Evolutionary conservation across 2,113 vertebrate species (phyloP), one percentile per base, ranked within the genome.

Genomic region (Chaetodon auriga): DNA sequence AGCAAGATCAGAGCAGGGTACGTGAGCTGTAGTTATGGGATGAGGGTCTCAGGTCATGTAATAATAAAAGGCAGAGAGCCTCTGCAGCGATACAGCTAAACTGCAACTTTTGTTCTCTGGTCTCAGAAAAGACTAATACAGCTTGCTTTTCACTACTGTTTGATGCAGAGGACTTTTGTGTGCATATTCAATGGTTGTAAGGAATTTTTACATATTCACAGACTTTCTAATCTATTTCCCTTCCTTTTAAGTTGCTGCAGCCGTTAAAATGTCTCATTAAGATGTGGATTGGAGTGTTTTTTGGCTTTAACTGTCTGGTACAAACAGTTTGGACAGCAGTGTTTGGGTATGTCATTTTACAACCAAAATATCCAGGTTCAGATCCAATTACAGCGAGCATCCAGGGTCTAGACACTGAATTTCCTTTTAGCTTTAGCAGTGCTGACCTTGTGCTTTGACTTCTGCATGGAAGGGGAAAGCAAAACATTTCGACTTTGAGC

Each of bases 1-100:
- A 93, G 87, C 81, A 51, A 84, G 75, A 93, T 93, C 92, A 92
- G 87, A 94, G 90, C 82, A 61, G 76, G 23, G 76, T 85, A 85
- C 66, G 68, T 83, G 89, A 91, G 87, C 88, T 79, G 84, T 41
- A 72, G 78, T 86, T 89, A 89, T 89, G 87, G 90, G 81, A 89
- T 54, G 85, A 84, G 86, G 82, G 75, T 90, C 85, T 85, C 78
- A 83, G 84, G 89, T 92, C 85, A 79, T 70, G 65, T 77, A 89
- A 92, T 83, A 92, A 84, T 87, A 91, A 87, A 79, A 82, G 68
- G 70, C 75, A 63, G 21, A 73, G 78, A 89, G 76, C 66, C 71
- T 80, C 43, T 54, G 68, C 87, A 88, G 89, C 62, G 75, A 64
- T 36, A 62, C 43, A 65, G 75, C 68, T 51, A 46, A 89, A 68